Conservation (phyloP, 2,113 vertebrate genomes). For the Gymnobelideus leadbeateri region DNA sequence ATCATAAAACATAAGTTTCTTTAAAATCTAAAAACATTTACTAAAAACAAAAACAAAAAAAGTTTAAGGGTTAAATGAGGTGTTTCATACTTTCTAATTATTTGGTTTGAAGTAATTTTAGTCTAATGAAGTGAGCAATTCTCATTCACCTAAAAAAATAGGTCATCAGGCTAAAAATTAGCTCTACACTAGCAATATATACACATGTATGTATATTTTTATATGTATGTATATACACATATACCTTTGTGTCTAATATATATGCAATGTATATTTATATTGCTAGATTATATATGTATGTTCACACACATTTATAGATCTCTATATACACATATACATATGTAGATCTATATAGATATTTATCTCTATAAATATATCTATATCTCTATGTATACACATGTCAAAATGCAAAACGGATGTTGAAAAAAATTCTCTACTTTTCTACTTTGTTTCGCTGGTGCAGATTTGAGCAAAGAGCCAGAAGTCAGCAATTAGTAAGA, state of each 20-base stretch:
- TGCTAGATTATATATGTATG: too few species aligned
- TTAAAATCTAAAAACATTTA: not conserved
- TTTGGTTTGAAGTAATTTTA: not conserved
- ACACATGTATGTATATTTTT: not conserved
- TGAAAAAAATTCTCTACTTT: conserved; percentile 1
- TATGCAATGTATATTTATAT: too few species aligned
- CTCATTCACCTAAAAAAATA: conserved; percentile 29
- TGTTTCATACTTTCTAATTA: not conserved
- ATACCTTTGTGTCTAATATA: not conserved
- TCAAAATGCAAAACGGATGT: not conserved
- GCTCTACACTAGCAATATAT: conserved; percentile 8
- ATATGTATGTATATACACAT: not conserved
- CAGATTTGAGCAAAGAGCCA: conserved; percentile 38
- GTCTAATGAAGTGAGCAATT: conserved; percentile 20
- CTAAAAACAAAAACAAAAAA: not conserved
- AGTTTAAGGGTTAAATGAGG: not conserved
- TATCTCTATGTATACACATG: too few species aligned
- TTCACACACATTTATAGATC: too few species aligned
- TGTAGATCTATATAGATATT: too few species aligned
- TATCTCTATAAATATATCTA: too few species aligned
- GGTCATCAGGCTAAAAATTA: conserved; percentile 25
- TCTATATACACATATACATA: too few species aligned
- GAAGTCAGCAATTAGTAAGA: conserved; percentile 13
- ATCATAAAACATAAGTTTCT: not conserved
- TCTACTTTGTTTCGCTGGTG: not conserved